Percentiles rank a stretch among this genome's conserved stretches.
These are phyloP conservation scores for Heteromyza rotundicornis DNA, from an alignment of 2,888 invertebrate genomes.

Conservation along the genomic window DNA sequence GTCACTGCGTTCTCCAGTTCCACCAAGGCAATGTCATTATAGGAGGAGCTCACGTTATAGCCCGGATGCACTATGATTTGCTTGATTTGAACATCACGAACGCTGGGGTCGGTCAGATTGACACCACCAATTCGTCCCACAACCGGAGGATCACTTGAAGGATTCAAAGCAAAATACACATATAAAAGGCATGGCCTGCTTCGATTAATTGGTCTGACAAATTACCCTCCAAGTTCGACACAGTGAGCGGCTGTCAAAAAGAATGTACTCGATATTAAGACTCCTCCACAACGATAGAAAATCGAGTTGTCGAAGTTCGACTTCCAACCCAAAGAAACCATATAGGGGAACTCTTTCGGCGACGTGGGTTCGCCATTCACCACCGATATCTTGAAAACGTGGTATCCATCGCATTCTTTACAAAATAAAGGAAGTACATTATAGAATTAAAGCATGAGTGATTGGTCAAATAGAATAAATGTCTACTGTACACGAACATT, in stretches of 20 bases:
- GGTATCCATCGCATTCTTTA: slow-evolving; percentile 32
- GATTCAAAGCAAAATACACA: not conserved
- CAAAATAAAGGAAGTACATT: slow-evolving; percentile 6
- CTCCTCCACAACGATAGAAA: slow-evolving; percentile 36
- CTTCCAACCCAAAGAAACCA: slow-evolving; percentile 37
- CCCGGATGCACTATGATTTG: slow-evolving; percentile 30
- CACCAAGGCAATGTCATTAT: slow-evolving; percentile 38
- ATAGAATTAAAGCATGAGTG: not conserved
- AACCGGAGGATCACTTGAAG: slow-evolving; percentile 26
- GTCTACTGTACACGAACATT: not conserved
- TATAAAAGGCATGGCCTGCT: too few species aligned
- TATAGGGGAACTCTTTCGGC: slow-evolving; percentile 36
- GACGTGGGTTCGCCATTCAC: slow-evolving; percentile 27
- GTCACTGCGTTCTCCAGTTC: slow-evolving; percentile 29
- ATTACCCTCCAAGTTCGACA: slow-evolving; percentile 34
- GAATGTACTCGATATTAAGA: slow-evolving; percentile 32
- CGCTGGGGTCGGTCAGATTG: slow-evolving; percentile 25
- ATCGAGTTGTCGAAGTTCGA: slow-evolving; percentile 23
- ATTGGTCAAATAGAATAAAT: not conserved
- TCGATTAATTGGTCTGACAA: too few species aligned
- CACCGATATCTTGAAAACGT: slow-evolving; percentile 16
- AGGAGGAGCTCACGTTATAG: slow-evolving; percentile 25
- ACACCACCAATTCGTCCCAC: slow-evolving; percentile 31
- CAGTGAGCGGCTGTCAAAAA: slow-evolving; percentile 42
- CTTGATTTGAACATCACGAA: slow-evolving; percentile 21